Percentiles rank a stretch among this genome's conserved stretches.
These are phyloP conservation scores for Heloderma charlesbogerti DNA, from an alignment of 2,113 vertebrate genomes.

Conservation along the genomic window DNA sequence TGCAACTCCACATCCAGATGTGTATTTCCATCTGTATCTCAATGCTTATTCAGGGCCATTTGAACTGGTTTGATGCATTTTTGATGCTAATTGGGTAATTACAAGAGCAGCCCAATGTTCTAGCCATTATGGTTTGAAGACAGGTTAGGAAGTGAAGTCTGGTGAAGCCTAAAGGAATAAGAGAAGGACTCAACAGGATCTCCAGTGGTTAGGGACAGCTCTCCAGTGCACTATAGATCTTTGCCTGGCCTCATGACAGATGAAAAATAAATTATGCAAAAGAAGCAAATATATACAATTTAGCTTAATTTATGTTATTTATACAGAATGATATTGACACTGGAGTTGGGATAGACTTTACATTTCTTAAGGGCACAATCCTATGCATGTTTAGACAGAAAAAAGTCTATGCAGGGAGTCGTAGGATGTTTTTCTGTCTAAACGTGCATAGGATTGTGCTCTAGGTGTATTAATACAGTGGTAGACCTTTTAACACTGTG, in stretches of 20 bases:
- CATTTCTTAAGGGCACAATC: neutral
- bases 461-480: too few relatives aligned
- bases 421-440: too few relatives aligned
- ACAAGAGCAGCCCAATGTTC: neutral
- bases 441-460: too few relatives aligned
- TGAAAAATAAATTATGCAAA: neutral
- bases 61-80: too few relatives aligned
- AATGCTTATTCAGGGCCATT: too few relatives aligned
- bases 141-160: neutral
- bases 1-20: neutral
- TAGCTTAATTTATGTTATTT: neutral
- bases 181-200: neutral
- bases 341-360: neutral
- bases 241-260: too few relatives aligned
- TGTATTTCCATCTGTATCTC: neutral
- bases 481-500: too few relatives aligned
- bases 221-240: neutral
- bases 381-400: too few relatives aligned
- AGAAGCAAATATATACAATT: neutral
- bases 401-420: too few relatives aligned
- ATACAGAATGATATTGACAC: neutral
- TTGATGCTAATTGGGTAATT: neutral
- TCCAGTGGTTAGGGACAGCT: neutral
- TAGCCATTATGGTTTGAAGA: neutral
- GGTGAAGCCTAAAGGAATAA: neutral